Evolutionary conservation across 2,797 vertebrate species (phyloP).

Genomic region (Lacerta bilineata): DNA sequence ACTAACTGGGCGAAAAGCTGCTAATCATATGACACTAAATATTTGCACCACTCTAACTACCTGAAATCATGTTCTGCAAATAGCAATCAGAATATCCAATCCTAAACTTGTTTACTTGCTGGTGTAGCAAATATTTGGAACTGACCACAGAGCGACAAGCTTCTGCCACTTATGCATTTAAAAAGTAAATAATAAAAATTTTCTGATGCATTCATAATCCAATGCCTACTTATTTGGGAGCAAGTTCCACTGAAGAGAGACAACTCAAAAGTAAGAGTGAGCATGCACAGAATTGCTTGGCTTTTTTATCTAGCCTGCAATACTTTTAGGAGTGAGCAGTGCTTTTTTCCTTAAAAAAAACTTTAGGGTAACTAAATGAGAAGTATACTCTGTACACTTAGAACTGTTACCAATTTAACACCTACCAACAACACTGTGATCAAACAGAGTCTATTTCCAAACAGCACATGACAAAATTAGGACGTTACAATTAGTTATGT

Average conservation of each 20-base stretch:
- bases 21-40: slow-evolving; percentile 2
- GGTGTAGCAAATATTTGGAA: background rate
- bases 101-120: background rate
- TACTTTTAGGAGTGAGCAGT: background rate
- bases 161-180: background rate
- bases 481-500: background rate
- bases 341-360: too few species aligned
- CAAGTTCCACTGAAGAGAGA: background rate
- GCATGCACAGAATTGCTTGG: background rate
- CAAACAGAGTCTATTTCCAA: slow-evolving; percentile 63
- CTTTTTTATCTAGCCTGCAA: background rate
- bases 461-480: background rate
- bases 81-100: background rate
- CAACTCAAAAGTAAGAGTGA: background rate
- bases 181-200: background rate
- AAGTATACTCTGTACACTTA: background rate
- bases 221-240: background rate
- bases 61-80: background rate
- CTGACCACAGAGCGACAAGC: background rate
- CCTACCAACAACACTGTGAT: slow-evolving; percentile 34
- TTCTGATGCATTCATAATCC: background rate
- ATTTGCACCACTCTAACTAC: background rate
- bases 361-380: background rate
- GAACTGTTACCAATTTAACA: slow-evolving; percentile 18
- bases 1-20: slow-evolving; percentile 29